These are phyloP conservation scores for Rhinopithecus roxellana DNA, from an alignment of 2,113 vertebrate genomes.

Conservation along the genomic window DNA sequence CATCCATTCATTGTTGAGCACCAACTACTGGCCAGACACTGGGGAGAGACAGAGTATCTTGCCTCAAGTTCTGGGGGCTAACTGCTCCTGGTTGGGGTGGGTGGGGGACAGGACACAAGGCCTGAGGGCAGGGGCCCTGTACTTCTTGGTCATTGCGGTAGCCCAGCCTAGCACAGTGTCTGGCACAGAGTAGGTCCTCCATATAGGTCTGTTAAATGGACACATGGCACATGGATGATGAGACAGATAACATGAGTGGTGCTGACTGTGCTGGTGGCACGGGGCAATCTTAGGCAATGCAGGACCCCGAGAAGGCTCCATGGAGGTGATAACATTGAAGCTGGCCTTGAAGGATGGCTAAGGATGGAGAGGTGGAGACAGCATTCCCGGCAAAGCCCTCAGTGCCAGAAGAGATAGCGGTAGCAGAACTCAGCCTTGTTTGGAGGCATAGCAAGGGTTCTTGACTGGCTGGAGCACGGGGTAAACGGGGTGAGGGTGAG, in stretches of 20 bases:
- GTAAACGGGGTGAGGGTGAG: rapidly evolving
- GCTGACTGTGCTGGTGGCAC: rapidly evolving
- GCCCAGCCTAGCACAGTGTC: not conserved
- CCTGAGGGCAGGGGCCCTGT: not conserved
- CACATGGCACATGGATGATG: rapidly evolving
- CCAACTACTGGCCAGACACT: not conserved
- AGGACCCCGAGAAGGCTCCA: not conserved
- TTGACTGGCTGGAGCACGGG: rapidly evolving
- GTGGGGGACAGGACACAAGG: not conserved
- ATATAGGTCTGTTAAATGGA: not conserved
- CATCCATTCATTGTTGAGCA: not conserved
- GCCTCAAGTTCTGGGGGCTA: not conserved
- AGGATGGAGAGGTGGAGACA: rapidly evolving
- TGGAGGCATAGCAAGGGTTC: not conserved
- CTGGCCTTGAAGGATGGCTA: not conserved
- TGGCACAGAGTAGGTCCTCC: not conserved
- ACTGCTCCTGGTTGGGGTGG: not conserved
- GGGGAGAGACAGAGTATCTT: not conserved
- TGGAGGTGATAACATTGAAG: not conserved
- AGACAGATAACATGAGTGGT: not conserved
- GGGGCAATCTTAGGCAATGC: rapidly evolving
- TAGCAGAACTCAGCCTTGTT: not conserved
- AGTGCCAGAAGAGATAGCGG: not conserved
- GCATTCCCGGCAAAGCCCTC: not conserved
- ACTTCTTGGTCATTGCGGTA: not conserved